Evolutionary conservation across 2,797 vertebrate species (phyloP).

Genomic region (Propithecus deckenii): DNA sequence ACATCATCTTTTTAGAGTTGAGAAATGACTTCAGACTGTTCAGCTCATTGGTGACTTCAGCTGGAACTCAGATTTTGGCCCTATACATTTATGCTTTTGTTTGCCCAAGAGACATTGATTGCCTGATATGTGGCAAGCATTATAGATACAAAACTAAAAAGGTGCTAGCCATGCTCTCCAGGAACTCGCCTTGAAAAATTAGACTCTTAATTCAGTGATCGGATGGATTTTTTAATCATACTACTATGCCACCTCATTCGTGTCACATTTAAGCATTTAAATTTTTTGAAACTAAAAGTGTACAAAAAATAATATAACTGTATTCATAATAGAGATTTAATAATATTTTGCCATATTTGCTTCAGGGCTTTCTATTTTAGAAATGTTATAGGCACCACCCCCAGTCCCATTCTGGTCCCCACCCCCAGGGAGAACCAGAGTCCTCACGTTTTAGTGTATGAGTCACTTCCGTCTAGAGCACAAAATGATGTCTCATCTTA

Average conservation of each 20-base stretch:
- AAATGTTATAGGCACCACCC: not conserved
- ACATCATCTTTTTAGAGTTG: not conserved
- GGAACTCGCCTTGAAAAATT: not conserved
- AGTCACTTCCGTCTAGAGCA: not conserved
- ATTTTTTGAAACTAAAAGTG: not conserved
- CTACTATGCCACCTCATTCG: not conserved
- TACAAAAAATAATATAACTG: not conserved
- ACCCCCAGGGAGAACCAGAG: not conserved
- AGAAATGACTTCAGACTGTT: not conserved
- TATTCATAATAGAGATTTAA: not conserved
- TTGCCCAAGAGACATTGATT: not conserved
- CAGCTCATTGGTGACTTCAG: not conserved
- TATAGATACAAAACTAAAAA: not conserved
- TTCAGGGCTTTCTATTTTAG: not conserved
- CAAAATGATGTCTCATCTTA: not conserved
- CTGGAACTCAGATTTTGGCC: not conserved
- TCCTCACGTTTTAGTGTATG: not conserved
- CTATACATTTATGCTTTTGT: not conserved
- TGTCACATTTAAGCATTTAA: not conserved
- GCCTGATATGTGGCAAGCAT: not conserved
- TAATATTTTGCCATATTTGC: not conserved
- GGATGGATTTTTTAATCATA: not conserved
- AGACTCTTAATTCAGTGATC: not conserved
- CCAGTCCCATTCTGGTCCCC: not conserved
- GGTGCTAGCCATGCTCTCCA: not conserved